Conservation (phyloP, 1,140 invertebrate species). For the Parapsyche elsis region DNA sequence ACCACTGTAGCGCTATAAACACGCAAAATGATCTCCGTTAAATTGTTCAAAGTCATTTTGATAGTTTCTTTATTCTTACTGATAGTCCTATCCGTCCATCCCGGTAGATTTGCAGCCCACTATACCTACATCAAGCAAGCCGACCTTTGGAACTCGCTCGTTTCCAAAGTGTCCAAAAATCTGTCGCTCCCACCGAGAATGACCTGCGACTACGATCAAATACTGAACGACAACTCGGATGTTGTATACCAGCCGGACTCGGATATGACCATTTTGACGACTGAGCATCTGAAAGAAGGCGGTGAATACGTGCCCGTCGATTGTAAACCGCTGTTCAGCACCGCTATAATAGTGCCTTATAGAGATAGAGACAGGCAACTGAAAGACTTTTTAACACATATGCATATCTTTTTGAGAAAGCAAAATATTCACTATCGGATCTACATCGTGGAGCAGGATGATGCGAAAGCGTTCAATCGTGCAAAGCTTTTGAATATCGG, state of each 20-base stretch:
- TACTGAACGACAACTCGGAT: slow-evolving; percentile 46
- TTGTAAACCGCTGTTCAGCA: slow-evolving; percentile 62
- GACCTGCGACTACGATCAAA: slow-evolving; percentile 42
- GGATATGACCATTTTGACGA: slow-evolving; percentile 11
- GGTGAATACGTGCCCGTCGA: slow-evolving; percentile 45
- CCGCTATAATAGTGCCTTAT: slow-evolving; percentile 65
- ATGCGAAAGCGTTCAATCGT: slow-evolving; percentile 86
- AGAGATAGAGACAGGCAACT: slow-evolving; percentile 64
- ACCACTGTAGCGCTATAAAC: background rate
- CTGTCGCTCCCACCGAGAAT: slow-evolving; percentile 11
- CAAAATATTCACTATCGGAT: slow-evolving; percentile 74
- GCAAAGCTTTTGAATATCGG: slow-evolving; percentile 95
- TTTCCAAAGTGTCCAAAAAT: slow-evolving; percentile 46
- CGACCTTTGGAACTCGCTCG: slow-evolving; percentile 49
- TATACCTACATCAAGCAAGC: slow-evolving; percentile 50
- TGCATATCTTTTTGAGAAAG: slow-evolving; percentile 63
- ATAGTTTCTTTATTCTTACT: slow-evolving; percentile 33
- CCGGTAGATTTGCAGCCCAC: slow-evolving; percentile 48
- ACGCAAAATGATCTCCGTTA: slow-evolving; percentile 3
- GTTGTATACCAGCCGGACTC: background rate
- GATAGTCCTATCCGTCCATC: slow-evolving; percentile 46
- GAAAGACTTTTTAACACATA: slow-evolving; percentile 63
- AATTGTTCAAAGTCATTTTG: slow-evolving; percentile 36
- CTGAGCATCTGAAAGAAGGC: slow-evolving; percentile 42
- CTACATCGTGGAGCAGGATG: slow-evolving; percentile 90